Conservation (phyloP, 2,888 invertebrate genomes). For the Cheilosia grossa region DNA sequence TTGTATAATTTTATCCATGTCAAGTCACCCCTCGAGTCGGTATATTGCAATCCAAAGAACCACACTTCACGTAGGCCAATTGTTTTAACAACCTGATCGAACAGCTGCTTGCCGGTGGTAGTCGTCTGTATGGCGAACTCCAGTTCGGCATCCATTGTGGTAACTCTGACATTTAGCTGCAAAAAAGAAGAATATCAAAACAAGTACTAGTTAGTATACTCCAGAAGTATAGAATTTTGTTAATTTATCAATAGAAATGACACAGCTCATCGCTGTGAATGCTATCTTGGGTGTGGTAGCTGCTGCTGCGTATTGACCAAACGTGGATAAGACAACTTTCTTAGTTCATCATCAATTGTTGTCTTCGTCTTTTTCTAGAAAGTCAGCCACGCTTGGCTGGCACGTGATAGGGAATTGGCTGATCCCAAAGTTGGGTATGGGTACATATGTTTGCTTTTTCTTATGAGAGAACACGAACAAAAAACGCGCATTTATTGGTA, state of each 20-base stretch:
- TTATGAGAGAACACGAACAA: conserved; percentile 12
- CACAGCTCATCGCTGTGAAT: no score
- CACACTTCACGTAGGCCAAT: conserved; percentile 99
- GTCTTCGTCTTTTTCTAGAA: conserved; percentile 47
- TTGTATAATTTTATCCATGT: conserved; percentile 99
- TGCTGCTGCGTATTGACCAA: conserved; percentile 35
- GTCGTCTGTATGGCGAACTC: conserved; percentile 99
- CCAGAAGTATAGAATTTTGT: no score
- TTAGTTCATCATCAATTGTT: conserved; percentile 31
- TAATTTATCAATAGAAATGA: not conserved
- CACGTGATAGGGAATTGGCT: conserved; percentile 75
- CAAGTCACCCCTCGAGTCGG: conserved; percentile 98
- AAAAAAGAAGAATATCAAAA: conserved; percentile 76
- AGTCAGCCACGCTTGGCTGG: conserved; percentile 77
- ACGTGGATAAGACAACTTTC: conserved; percentile 56
- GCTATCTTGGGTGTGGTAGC: conserved; percentile 47
- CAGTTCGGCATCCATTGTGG: conserved; percentile 99
- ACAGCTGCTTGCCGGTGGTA: conserved; percentile 99
- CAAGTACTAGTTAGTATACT: no score
- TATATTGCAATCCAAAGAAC: conserved; percentile 99
- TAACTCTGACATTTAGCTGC: conserved; percentile 99
- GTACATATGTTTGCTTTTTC: conserved; percentile 44
- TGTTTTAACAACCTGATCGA: conserved; percentile 99
- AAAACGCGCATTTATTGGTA: conserved; percentile 39
- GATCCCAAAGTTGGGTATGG: not conserved